Evolutionary conservation across 1,140 invertebrate genomes (phyloP).

Genomic region (Gryllus bimaculatus): DNA sequence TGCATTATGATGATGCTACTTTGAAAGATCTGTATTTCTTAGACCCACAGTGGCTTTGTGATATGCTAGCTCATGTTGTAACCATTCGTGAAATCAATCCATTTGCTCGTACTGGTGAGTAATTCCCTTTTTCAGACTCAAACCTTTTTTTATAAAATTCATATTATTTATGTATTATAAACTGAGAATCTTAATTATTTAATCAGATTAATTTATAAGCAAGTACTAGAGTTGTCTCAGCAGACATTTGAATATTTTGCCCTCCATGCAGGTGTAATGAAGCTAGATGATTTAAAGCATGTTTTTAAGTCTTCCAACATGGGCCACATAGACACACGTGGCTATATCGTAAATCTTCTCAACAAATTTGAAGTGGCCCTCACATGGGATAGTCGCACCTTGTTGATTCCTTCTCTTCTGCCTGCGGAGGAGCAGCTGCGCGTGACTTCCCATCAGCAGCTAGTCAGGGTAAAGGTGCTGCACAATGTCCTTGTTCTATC

Average conservation of each 20-base stretch:
- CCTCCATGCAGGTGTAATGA: constrained; percentile 66
- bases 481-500: constrained; percentile 12
- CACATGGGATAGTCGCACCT: constrained; percentile 86
- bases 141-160: constrained; percentile 9
- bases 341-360: constrained; percentile 81
- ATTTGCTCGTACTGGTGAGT: constrained; percentile 70
- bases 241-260: too few relatives aligned
- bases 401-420: constrained; percentile 86
- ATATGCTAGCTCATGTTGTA: constrained; percentile 92
- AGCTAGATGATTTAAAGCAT: constrained; percentile 83
- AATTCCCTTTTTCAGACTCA: not conserved
- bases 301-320: constrained; percentile 73
- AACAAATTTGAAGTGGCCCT: constrained; percentile 97
- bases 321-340: constrained; percentile 50
- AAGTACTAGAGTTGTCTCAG: too few relatives aligned
- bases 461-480: constrained; percentile 29
- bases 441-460: constrained; percentile 10
- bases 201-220: too few relatives aligned
- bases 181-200: too few relatives aligned
- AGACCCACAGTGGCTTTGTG: constrained; percentile 97
- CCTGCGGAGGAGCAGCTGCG: constrained; percentile 66
- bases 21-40: constrained; percentile 91
- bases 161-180: not conserved
- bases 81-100: constrained; percentile 94
- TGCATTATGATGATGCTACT: constrained; percentile 95